These are phyloP conservation scores for Platysteira castanea DNA, from an alignment of 2,113 vertebrate species.

Conservation along the genomic window DNA sequence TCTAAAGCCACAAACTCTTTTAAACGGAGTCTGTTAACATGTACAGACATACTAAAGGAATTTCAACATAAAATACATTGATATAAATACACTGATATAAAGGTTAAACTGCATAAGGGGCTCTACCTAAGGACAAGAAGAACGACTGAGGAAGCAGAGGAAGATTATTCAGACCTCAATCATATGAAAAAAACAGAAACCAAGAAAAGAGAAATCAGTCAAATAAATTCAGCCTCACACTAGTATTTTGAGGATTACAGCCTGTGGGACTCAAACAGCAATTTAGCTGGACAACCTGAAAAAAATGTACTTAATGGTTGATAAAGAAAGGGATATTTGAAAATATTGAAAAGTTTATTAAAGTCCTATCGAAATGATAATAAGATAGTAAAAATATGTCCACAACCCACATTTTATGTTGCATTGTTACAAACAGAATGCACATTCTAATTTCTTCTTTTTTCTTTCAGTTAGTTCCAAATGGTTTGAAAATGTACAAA, in stretches of 20 bases:
- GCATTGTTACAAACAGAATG: background rate
- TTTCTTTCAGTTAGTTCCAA: background rate
- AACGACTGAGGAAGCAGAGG: background rate
- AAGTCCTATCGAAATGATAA: background rate
- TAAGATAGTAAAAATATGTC: background rate
- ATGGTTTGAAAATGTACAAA: background rate
- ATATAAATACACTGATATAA: background rate
- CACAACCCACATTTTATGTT: background rate
- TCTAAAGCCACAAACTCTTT: background rate
- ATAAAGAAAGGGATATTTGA: background rate
- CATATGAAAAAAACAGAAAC: background rate
- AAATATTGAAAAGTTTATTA: background rate
- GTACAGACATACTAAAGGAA: background rate
- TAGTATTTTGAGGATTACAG: background rate
- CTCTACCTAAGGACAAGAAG: background rate
- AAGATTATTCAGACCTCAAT: background rate
- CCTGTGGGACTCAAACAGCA: background rate
- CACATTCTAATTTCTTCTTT: background rate
- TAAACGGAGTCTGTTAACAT: background rate
- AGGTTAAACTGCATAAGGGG: background rate
- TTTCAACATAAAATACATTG: background rate
- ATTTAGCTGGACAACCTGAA: background rate
- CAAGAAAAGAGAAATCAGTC: background rate
- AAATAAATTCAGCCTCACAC: background rate
- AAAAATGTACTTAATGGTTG: background rate